These are phyloP conservation scores for Bombycilla garrulus DNA, from an alignment of 2,113 vertebrate genomes.

Conservation along the genomic window DNA sequence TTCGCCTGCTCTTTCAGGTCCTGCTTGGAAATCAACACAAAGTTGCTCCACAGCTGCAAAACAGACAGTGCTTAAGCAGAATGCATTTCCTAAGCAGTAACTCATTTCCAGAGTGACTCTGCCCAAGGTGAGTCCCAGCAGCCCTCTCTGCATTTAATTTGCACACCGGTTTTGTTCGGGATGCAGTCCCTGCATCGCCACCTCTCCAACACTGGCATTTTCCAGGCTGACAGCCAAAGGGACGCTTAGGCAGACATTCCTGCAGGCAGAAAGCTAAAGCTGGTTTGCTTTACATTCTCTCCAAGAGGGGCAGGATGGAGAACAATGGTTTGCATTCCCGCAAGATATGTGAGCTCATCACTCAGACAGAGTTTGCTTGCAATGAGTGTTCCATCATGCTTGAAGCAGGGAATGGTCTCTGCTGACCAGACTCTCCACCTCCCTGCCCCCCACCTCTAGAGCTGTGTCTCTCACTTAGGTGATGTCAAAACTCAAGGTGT, in stretches of 20 bases:
- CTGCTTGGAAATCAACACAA: neutral
- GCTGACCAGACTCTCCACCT: neutral
- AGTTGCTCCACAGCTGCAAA: neutral
- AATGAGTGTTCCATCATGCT: neutral
- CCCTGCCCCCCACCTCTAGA: neutral
- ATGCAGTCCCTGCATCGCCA: neutral
- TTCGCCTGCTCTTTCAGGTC: neutral
- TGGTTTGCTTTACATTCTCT: neutral
- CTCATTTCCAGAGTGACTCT: neutral
- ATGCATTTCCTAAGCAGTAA: neutral
- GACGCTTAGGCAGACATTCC: neutral
- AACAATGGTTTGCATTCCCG: neutral
- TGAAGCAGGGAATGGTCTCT: neutral
- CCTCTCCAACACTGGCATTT: neutral
- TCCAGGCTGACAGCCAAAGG: slow-evolving; percentile 14
- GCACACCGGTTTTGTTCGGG: neutral
- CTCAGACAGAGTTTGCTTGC: neutral
- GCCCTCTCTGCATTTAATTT: neutral
- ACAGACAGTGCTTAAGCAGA: neutral
- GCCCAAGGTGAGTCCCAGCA: neutral
- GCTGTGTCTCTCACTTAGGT: neutral
- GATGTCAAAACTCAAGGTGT: neutral
- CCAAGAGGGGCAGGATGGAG: neutral
- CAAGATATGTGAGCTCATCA: neutral
- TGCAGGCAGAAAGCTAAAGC: neutral